Evolutionary conservation across 2,888 invertebrate species (phyloP), one percentile per base, ranked within the genome.

Genomic region (Aporophyla nigra): DNA sequence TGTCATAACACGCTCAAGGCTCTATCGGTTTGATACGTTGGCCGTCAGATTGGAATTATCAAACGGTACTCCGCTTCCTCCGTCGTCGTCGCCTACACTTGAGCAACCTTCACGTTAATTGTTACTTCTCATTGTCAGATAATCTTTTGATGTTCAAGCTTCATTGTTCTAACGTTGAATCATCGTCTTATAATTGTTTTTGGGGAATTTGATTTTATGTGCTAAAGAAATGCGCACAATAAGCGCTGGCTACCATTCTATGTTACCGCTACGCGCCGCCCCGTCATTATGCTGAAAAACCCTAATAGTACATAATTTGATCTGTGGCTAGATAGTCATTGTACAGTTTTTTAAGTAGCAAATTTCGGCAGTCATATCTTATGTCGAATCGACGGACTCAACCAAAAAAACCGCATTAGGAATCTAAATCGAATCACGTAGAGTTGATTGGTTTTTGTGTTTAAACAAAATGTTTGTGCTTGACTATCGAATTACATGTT

Each of bases 361-460:
- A 93, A 88, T 91, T 92, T 93, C 85, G 90, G 86, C 90, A 87
- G 88, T 90, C 90, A 91, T 93, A 93, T 92, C 92, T 90, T 88
- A 92, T 90, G 87, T 83, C 69, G 84, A 91, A 90, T 92, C 90
- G 82, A 83, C 83, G 88, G 88, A 82, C 85, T 82, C 76, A 72
- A 71, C 80, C 82, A 92, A 93, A 93, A n/a, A 93, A 94, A 93
- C 90, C 80, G 90, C 90, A 90, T 91, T 90, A 90, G 86, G 90
- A 93, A 92, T 92, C 89, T 92, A 93, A 95, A 96, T 95, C 92
- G 94, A 95, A 94, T 95, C 95, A 95, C 95, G 95, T 95, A 91
- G 89, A 87, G 76, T 83, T 87, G 91, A 94, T 95, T 92, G 91
- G 90, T 93, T 95, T 92, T 93, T 91, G 88, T 85, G 92, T 93